Percentiles rank a stretch among this genome's conserved stretches.
phyloP scores from a whole-genome alignment of 2,113 vertebrate genomes.

The Toxotes jaculatrix region DNA sequence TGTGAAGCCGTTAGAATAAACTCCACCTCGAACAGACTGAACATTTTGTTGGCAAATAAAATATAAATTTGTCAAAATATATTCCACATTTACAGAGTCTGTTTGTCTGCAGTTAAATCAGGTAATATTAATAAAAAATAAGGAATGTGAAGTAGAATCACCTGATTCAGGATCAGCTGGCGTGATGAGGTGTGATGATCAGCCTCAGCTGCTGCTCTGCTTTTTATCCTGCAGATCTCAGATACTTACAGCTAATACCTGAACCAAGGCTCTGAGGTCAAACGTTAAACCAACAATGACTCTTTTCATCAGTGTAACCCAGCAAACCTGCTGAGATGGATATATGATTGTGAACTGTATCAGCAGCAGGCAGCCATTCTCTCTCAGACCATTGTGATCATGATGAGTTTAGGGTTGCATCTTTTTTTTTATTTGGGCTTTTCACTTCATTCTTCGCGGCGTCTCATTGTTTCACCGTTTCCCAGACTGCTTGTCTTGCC shows the following conservation, averaged over 20 bases:
- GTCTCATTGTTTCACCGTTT: neutral
- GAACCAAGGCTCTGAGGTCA: neutral
- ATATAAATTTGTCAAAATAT: too few relatives aligned
- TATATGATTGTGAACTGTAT: neutral
- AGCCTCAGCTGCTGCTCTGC: neutral
- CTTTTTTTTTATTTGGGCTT: neutral
- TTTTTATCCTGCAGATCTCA: slow-evolving; percentile 27
- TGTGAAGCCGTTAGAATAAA: too few relatives aligned
- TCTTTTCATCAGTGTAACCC: neutral
- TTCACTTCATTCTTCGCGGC: neutral
- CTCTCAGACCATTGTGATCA: neutral
- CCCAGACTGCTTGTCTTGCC: neutral
- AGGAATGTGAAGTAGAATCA: neutral
- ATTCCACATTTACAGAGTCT: too few relatives aligned
- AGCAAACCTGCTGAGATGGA: neutral
- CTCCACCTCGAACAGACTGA: too few relatives aligned
- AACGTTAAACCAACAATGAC: neutral
- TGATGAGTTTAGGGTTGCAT: neutral
- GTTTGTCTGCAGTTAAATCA: too few relatives aligned
- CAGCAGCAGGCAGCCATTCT: too few relatives aligned
- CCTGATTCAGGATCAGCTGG: slow-evolving; percentile 1
- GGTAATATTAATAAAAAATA: too few relatives aligned
- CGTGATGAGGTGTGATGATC: neutral
- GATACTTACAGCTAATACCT: neutral
- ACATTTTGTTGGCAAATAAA: too few relatives aligned